phyloP scores from a whole-genome alignment of 2,888 invertebrate genomes.

The Apoderus coryli region DNA sequence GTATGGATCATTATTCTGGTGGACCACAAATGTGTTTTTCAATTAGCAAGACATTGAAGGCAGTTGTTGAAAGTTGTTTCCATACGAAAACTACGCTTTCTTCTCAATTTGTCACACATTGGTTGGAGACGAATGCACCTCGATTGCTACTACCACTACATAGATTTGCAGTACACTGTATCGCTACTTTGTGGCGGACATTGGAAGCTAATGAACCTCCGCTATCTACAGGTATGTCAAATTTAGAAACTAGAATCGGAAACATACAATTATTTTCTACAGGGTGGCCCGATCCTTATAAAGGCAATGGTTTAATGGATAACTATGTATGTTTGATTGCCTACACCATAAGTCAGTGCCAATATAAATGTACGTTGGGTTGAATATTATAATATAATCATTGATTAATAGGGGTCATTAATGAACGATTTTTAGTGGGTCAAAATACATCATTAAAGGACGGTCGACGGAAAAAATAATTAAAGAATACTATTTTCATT shows the following conservation, averaged over 20 bases:
- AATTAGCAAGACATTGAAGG: slow-evolving; percentile 54
- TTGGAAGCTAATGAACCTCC: slow-evolving; percentile 28
- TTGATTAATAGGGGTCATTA: too few relatives aligned
- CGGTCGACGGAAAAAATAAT: too few relatives aligned
- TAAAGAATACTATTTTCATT: too few relatives aligned
- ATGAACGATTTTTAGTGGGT: too few relatives aligned
- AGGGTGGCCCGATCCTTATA: too few relatives aligned
- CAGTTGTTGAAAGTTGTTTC: slow-evolving; percentile 67
- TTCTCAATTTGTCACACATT: slow-evolving; percentile 62
- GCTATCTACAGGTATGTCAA: slow-evolving; percentile 27
- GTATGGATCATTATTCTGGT: slow-evolving; percentile 65
- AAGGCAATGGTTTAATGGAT: too few relatives aligned
- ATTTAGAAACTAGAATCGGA: background rate
- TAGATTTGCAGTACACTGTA: slow-evolving; percentile 38
- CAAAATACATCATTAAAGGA: too few relatives aligned
- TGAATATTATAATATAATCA: too few relatives aligned
- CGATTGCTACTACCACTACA: slow-evolving; percentile 63
- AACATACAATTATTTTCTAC: slow-evolving; percentile 1
- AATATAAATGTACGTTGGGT: too few relatives aligned
- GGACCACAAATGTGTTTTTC: slow-evolving; percentile 39
- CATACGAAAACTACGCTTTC: slow-evolving; percentile 63
- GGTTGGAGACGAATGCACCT: slow-evolving; percentile 67
- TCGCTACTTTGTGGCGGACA: slow-evolving; percentile 42
- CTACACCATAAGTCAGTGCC: too few relatives aligned
- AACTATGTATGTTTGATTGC: too few relatives aligned